phyloP scores from a whole-genome alignment of 2,888 invertebrate genomes.

The Camponotus fellah region DNA sequence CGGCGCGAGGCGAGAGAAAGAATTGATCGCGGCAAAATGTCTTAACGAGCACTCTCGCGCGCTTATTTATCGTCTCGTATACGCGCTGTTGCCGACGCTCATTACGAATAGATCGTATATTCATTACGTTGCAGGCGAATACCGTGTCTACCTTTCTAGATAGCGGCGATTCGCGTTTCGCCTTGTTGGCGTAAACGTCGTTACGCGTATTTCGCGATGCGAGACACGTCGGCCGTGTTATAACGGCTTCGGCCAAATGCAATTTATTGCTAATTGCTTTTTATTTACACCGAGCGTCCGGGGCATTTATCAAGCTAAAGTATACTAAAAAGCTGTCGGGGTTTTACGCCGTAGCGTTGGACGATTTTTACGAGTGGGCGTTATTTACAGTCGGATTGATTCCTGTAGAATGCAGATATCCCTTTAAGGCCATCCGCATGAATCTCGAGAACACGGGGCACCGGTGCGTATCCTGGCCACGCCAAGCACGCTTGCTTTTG shows the following conservation, averaged over 20 bases:
- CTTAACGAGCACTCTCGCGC: conserved; percentile 36
- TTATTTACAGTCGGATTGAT: conserved; percentile 76
- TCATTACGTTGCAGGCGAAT: conserved; percentile 27
- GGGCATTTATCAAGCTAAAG: conserved; percentile 67
- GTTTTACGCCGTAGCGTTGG: conserved; percentile 65
- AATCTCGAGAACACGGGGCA: conserved; percentile 59
- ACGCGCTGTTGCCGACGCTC: conserved; percentile 27
- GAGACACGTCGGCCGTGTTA: conserved; percentile 19
- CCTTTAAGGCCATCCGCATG: conserved; percentile 58
- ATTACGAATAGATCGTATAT: conserved; percentile 46
- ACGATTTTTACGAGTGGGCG: conserved; percentile 71
- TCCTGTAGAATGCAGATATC: conserved; percentile 65
- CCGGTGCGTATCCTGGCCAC: conserved; percentile 37
- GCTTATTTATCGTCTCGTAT: conserved; percentile 18
- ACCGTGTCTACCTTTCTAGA: conserved; percentile 27
- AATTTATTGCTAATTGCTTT: conserved; percentile 75
- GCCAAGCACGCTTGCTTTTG: conserved; percentile 56
- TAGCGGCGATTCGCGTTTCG: conserved; percentile 7
- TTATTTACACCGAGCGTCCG: conserved; percentile 67
- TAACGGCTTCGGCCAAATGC: conserved; percentile 19
- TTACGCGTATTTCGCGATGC: conserved; percentile 42
- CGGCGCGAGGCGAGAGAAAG: conserved; percentile 44
- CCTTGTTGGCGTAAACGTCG: conserved; percentile 26
- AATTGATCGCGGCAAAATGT: conserved; percentile 34
- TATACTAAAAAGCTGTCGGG: conserved; percentile 60